A percentile compares a stretch with the other conserved stretches of the same genome.
These are phyloP conservation scores for Cepaea hortensis DNA, from an alignment of 2,888 invertebrate genomes.

Conservation along the genomic window DNA sequence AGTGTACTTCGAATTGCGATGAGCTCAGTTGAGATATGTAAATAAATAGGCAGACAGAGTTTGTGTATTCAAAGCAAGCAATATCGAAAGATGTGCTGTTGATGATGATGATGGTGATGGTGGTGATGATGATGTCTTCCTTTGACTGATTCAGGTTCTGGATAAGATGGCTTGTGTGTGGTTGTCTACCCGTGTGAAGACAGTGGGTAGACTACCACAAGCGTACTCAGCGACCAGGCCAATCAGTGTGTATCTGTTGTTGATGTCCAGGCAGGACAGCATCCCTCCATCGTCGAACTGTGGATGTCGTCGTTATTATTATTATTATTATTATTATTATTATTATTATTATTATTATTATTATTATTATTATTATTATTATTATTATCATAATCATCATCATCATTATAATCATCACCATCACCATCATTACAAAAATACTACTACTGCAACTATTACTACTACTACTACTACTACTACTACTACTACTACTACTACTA, in stretches of 20 bases:
- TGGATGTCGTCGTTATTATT: not conserved
- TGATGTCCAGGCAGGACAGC: conserved; percentile 51
- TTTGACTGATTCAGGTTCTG: not conserved
- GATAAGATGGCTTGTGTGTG: conserved; percentile 36
- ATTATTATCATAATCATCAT: conserved; percentile 25
- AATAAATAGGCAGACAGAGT: too few relatives aligned
- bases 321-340: conserved; percentile 35
- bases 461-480: conserved; percentile 33
- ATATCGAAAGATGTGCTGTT: not conserved
- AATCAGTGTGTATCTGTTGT: conserved; percentile 38
- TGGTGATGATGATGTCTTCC: not conserved
- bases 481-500: conserved; percentile 36
- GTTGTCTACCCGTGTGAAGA: conserved; percentile 52
- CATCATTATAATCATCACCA: not conserved
- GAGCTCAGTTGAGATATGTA: too few relatives aligned
- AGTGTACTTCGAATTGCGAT: too few relatives aligned
- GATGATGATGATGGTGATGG: not conserved
- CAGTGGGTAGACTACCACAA: conserved; percentile 46
- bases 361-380: conserved; percentile 15
- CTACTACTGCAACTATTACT: conserved; percentile 21
- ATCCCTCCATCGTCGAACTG: conserved; percentile 55
- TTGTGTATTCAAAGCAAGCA: too few relatives aligned
- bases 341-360: conserved; percentile 32
- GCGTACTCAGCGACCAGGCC: conserved; percentile 54
- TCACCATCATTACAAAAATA: not conserved